These are phyloP conservation scores for Glaucidium brasilianum DNA, from an alignment of 2,113 vertebrate genomes.

Conservation along the genomic window DNA sequence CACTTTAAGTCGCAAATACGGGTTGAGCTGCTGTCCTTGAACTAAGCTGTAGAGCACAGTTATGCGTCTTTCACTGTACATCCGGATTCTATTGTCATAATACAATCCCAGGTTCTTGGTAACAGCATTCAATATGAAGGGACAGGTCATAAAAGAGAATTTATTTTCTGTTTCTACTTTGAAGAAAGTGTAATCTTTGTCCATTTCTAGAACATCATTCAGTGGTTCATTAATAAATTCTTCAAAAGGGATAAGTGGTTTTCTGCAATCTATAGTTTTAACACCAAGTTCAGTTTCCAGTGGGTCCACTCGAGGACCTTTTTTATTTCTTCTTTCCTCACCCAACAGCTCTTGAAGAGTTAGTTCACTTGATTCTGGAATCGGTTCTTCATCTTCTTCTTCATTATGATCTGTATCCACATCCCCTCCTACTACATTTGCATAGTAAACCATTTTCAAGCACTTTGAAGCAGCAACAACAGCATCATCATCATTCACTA, in stretches of 20 bases:
- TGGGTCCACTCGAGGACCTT: constrained; percentile 89
- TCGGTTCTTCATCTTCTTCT: constrained; percentile 93
- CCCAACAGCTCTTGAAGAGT: constrained; percentile 94
- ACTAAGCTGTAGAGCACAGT: constrained; percentile 97
- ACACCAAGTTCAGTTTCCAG: constrained; percentile 93
- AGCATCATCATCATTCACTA: constrained; percentile 94
- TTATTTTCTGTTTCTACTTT: constrained; percentile 97
- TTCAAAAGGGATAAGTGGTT: constrained; percentile 91
- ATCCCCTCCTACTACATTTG: constrained; percentile 91
- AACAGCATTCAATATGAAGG: constrained; percentile 94
- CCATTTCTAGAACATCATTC: constrained; percentile 98
- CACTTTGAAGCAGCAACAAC: constrained; percentile 96
- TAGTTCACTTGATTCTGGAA: constrained; percentile 88
- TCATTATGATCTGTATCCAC: constrained; percentile 90
- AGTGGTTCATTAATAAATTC: constrained; percentile 97
- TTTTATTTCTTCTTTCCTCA: constrained; percentile 93
- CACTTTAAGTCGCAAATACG: constrained; percentile 93
- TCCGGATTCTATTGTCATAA: constrained; percentile 97
- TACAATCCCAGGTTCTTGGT: constrained; percentile 97
- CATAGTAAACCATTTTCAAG: constrained; percentile 97
- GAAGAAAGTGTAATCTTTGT: constrained; percentile 99
- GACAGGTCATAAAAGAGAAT: constrained; percentile 99
- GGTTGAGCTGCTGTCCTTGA: constrained; percentile 94
- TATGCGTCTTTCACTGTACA: constrained; percentile 98
- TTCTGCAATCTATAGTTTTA: constrained; percentile 87